Conservation (phyloP, 64 coral and sea anemone species). For the Platygyra sinensis region DNA sequence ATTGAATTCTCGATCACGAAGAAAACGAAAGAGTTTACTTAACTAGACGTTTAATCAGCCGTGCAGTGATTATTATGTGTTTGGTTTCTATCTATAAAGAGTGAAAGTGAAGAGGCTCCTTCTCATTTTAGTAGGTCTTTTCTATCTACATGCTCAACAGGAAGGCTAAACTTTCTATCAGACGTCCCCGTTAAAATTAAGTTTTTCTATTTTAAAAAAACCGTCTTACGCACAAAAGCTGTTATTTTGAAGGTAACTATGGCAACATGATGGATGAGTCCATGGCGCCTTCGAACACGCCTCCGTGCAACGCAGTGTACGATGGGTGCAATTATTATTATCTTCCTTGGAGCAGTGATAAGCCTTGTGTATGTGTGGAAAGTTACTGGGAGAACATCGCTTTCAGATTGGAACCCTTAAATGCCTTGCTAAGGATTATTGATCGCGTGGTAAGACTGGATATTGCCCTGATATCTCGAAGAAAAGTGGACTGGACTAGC, state of each 20-base stretch:
- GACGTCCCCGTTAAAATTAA: too few relatives aligned
- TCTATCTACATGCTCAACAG: too few relatives aligned
- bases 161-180: too few relatives aligned
- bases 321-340: slow-evolving; percentile 92
- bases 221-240: not conserved
- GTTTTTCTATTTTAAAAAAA: too few relatives aligned
- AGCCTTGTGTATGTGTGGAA: slow-evolving; percentile 87
- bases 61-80: too few relatives aligned
- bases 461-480: not conserved
- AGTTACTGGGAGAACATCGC: slow-evolving; percentile 92
- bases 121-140: too few relatives aligned
- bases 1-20: too few relatives aligned
- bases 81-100: too few relatives aligned
- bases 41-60: too few relatives aligned
- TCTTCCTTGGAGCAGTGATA: slow-evolving; percentile 89
- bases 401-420: slow-evolving; percentile 84
- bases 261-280: slow-evolving; percentile 99
- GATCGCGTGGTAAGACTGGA: slow-evolving; percentile 53
- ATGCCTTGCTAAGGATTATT: slow-evolving; percentile 65
- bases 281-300: slow-evolving; percentile 87
- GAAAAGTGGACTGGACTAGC: too few relatives aligned
- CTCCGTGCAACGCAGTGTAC: slow-evolving; percentile 90
- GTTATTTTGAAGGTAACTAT: slow-evolving; percentile 82
- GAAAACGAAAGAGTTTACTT: too few relatives aligned
- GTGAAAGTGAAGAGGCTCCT: too few relatives aligned